Conservation (phyloP, 23 tunicate species). For the Clavelina lepadiformis region DNA sequence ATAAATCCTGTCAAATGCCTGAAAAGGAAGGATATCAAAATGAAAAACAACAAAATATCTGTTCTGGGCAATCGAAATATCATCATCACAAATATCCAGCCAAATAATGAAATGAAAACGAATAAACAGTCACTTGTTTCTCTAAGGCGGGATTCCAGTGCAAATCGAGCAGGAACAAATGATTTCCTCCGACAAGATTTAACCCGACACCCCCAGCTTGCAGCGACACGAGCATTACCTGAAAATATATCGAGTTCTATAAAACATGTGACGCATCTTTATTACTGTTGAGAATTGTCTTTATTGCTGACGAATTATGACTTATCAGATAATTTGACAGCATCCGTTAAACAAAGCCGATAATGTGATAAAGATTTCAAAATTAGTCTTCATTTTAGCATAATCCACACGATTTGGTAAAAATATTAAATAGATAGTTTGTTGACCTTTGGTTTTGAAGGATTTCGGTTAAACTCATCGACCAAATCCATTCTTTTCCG, state of each 20-base stretch:
- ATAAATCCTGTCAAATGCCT: conserved; percentile 94
- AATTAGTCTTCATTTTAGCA: too few relatives aligned
- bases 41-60: too few relatives aligned
- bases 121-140: conserved; percentile 41
- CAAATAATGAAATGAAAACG: not conserved
- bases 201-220: conserved; percentile 99
- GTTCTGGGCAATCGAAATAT: too few relatives aligned
- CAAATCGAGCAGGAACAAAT: conserved; percentile 78
- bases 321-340: too few relatives aligned
- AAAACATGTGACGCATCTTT: too few relatives aligned
- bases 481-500: conserved; percentile 75
- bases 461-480: conserved; percentile 60
- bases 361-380: too few relatives aligned
- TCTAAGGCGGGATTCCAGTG: conserved; percentile 98
- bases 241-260: too few relatives aligned
- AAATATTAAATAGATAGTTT: not conserved
- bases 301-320: too few relatives aligned
- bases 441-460: conserved; percentile 42
- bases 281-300: too few relatives aligned
- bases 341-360: too few relatives aligned
- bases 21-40: not conserved
- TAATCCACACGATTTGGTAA: not conserved
- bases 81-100: too few relatives aligned
- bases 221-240: conserved; percentile 82
- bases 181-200: conserved; percentile 86